phyloP scores from a whole-genome alignment of 2,797 vertebrate genomes.

The Morelia viridis region DNA sequence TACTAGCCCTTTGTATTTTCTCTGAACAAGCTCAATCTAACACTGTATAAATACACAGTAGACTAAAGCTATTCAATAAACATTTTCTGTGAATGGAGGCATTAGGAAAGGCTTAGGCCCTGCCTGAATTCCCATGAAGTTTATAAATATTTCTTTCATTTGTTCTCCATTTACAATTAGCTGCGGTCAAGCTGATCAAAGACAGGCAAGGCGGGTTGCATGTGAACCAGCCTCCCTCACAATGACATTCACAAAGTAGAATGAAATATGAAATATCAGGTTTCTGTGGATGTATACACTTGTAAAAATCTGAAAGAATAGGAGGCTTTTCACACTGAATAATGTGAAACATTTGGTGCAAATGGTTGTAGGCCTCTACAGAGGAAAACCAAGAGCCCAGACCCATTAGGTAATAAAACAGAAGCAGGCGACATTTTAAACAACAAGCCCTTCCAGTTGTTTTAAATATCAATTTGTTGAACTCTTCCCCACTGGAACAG shows the following conservation, averaged over 20 bases:
- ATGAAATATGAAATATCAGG: constrained; percentile 99
- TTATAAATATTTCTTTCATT: constrained; percentile 99
- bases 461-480: constrained; percentile 80
- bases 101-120: constrained; percentile 81
- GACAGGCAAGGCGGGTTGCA: constrained; percentile 85
- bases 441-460: constrained; percentile 78
- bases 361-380: constrained; percentile 90
- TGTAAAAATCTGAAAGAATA: constrained; percentile 97
- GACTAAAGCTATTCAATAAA: constrained; percentile 79
- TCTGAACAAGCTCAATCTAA: constrained; percentile 71
- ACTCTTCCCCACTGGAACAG: constrained; percentile 51
- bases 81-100: constrained; percentile 84
- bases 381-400: constrained; percentile 82
- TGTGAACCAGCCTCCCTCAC: constrained; percentile 97
- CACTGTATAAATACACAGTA: constrained; percentile 77
- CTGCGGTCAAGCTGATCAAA: constrained; percentile 97
- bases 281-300: constrained; percentile 96
- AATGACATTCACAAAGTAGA: constrained; percentile 99
- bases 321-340: constrained; percentile 99
- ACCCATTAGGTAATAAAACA: constrained; percentile 86
- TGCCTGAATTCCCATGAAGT: constrained; percentile 99
- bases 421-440: constrained; percentile 84
- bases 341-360: constrained; percentile 99
- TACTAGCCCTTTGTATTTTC: constrained; percentile 57
- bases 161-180: constrained; percentile 98